Evolutionary conservation across 2,113 vertebrate species (phyloP).

Genomic region (Pimephales promelas): DNA sequence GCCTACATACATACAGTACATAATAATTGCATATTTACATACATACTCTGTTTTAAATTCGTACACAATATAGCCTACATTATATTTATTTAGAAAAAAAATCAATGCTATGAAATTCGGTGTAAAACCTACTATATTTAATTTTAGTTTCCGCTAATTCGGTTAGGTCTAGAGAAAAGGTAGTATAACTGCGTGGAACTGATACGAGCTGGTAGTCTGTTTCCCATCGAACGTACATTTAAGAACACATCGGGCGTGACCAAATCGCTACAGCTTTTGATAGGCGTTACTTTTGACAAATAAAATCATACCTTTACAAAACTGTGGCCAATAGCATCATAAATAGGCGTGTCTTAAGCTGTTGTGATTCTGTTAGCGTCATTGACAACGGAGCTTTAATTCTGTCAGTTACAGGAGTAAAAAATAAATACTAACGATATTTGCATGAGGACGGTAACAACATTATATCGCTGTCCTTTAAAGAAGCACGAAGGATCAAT

Average conservation of each 20-base stretch:
- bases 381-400: conserved; percentile 51
- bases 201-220: neutral
- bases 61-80: neutral
- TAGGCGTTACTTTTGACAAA: conserved; percentile 19
- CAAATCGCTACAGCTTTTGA: neutral
- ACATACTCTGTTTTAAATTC: neutral
- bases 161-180: neutral
- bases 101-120: neutral
- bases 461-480: neutral
- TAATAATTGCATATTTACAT: too few species aligned
- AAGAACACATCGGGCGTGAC: neutral
- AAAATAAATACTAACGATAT: neutral
- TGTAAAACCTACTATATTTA: neutral
- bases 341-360: neutral
- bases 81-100: neutral
- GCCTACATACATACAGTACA: too few species aligned
- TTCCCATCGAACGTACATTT: neutral
- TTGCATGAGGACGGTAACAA: neutral
- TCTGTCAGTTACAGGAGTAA: neutral
- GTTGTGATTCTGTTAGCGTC: conserved; percentile 45
- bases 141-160: neutral
- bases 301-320: neutral
- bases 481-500: neutral
- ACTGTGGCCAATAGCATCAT: conserved; percentile 43
- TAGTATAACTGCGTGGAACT: conserved; percentile 22